Evolutionary conservation across 2,797 vertebrate genomes (phyloP).

Genomic region (Danio jaintianensis): DNA sequence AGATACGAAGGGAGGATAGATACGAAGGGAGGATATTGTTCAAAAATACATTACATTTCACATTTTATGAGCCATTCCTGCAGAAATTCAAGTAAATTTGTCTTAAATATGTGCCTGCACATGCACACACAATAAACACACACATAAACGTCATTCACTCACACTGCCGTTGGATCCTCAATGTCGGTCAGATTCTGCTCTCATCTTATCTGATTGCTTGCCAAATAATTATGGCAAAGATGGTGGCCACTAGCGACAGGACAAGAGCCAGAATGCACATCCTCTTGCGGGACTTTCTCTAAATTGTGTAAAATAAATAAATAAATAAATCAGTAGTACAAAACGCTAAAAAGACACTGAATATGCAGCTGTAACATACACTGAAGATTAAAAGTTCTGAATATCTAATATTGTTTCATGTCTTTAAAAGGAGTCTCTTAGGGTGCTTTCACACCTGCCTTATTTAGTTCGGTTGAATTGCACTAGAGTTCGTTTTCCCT

Average conservation of each 20-base stretch:
- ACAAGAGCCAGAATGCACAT: slow-evolving; percentile 88
- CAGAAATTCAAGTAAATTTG: not conserved
- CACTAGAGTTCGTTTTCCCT: no score
- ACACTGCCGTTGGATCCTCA: slow-evolving; percentile 31
- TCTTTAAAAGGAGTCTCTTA: no score
- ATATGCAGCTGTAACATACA: not conserved
- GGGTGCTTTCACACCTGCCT: no score
- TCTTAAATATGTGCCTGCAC: not conserved
- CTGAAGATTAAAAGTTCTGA: no score
- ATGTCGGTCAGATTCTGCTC: slow-evolving; percentile 17
- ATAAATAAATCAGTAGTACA: not conserved
- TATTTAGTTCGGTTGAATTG: no score
- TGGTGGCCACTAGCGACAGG: slow-evolving; percentile 75
- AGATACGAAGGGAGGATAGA: not conserved
- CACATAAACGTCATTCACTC: slow-evolving; percentile 7
- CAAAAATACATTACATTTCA: no score
- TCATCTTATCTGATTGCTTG: slow-evolving; percentile 63
- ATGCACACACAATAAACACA: not conserved
- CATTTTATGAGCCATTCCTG: not conserved
- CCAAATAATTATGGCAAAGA: slow-evolving; percentile 85
- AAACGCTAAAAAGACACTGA: not conserved
- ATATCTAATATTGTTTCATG: no score
- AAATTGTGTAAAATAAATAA: slow-evolving; percentile 27
- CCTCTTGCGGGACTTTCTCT: slow-evolving; percentile 94
- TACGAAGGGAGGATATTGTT: no score